These are phyloP conservation scores for Hirtodrosophila histrioides DNA, from an alignment of 2,888 invertebrate species.

Conservation along the genomic window DNA sequence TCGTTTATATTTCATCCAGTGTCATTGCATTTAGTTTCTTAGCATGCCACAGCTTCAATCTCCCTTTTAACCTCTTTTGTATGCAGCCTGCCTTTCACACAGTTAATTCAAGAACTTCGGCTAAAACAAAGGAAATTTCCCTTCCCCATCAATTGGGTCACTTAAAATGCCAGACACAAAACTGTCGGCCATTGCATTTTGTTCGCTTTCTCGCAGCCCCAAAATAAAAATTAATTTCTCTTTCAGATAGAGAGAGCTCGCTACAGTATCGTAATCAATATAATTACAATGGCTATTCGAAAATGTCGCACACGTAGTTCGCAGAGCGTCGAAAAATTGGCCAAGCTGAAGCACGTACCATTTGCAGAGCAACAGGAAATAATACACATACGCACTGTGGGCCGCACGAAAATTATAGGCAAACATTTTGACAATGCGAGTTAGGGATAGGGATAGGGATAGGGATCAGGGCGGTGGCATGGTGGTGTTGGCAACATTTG, in stretches of 20 bases:
- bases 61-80: not conserved
- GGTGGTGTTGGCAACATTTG: constrained; percentile 17
- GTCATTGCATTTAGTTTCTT: constrained; percentile 5
- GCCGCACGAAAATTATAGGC: constrained; percentile 52
- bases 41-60: not conserved
- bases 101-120: constrained; percentile 18
- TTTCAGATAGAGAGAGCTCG: constrained; percentile 10
- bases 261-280: constrained; percentile 66
- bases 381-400: constrained; percentile 75
- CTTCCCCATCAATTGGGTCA: constrained; percentile 15
- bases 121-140: constrained; percentile 7
- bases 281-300: constrained; percentile 72
- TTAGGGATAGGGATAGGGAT: not conserved
- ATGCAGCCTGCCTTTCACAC: constrained; percentile 13
- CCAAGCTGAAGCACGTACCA: constrained; percentile 62
- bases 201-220: not conserved
- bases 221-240: constrained; percentile 68
- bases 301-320: constrained; percentile 75
- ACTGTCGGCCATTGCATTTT: not conserved
- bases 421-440: constrained; percentile 55
- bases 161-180: constrained; percentile 71
- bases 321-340: constrained; percentile 32
- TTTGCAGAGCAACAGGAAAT: constrained; percentile 56
- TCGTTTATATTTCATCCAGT: not conserved
- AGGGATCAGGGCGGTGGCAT: not conserved